These are phyloP conservation scores for Penaeus monodon DNA, from an alignment of 2,888 invertebrate species.

Conservation along the genomic window DNA sequence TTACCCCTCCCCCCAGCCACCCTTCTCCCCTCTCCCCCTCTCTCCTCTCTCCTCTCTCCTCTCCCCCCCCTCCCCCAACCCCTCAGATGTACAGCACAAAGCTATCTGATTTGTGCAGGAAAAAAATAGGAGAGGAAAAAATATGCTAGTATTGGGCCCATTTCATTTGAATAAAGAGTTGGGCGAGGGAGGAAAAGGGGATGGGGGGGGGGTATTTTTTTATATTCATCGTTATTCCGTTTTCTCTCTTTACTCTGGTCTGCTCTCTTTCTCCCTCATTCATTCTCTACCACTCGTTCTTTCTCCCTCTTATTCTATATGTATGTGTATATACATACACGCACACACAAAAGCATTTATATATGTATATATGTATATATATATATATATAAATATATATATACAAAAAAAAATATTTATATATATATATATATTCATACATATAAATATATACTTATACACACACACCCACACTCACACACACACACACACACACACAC, in stretches of 20 bases:
- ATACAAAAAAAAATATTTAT: not conserved
- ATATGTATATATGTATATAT: too few relatives aligned
- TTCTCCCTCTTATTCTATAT: not conserved
- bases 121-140: too few relatives aligned
- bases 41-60: not conserved
- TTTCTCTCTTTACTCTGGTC: not conserved
- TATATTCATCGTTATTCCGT: too few relatives aligned
- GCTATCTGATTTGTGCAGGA: not conserved
- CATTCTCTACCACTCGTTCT: not conserved
- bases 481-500: too few relatives aligned
- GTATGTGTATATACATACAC: not conserved
- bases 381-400: not conserved
- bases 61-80: not conserved
- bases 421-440: not conserved
- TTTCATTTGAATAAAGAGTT: slow-evolving; percentile 10
- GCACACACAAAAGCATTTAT: too few relatives aligned
- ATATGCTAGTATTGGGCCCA: too few relatives aligned
- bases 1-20: not conserved
- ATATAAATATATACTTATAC: not conserved
- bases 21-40: too few relatives aligned
- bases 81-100: not conserved
- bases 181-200: not conserved
- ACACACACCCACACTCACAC: too few relatives aligned
- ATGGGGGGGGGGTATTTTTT: not conserved
- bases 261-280: not conserved